These are phyloP conservation scores for Caenorhabditis sulstoni DNA, from an alignment of 2,888 invertebrate genomes.

Conservation along the genomic window DNA sequence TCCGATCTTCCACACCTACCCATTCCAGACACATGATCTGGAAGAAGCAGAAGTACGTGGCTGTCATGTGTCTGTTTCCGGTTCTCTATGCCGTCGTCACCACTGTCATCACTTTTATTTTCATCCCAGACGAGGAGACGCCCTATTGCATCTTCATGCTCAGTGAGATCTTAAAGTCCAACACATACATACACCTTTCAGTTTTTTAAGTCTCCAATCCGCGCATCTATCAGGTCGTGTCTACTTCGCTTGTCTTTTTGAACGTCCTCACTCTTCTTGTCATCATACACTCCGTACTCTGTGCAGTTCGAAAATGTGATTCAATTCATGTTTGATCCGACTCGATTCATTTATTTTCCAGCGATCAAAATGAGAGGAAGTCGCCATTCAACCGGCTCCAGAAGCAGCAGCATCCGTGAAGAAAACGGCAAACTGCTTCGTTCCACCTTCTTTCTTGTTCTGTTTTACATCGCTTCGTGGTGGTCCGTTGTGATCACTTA, in stretches of 20 bases:
- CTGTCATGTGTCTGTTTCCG: conserved; percentile 32
- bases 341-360: conserved; percentile 15
- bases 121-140: conserved; percentile 40
- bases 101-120: conserved; percentile 21
- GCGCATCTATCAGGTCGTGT: conserved; percentile 37
- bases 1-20: background rate
- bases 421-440: background rate
- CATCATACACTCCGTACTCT: conserved; percentile 26
- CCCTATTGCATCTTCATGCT: conserved; percentile 47
- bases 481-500: background rate
- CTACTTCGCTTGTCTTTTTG: conserved; percentile 18
- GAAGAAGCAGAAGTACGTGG: conserved; percentile 27
- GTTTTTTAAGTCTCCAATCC: conserved; percentile 35
- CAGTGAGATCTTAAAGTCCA: conserved; percentile 9
- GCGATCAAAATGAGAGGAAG: conserved; percentile 35
- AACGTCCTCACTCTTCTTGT: conserved; percentile 31
- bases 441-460: conserved; percentile 30
- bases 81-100: conserved; percentile 20
- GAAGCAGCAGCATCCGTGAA: background rate
- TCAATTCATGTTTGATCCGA: no score
- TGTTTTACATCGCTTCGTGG: conserved; percentile 23
- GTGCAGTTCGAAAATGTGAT: conserved; percentile 39
- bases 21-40: background rate
- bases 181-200: background rate
- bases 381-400: conserved; percentile 1